Conservation (phyloP, 1,140 invertebrate genomes). For the Cecropterus lyciades region DNA sequence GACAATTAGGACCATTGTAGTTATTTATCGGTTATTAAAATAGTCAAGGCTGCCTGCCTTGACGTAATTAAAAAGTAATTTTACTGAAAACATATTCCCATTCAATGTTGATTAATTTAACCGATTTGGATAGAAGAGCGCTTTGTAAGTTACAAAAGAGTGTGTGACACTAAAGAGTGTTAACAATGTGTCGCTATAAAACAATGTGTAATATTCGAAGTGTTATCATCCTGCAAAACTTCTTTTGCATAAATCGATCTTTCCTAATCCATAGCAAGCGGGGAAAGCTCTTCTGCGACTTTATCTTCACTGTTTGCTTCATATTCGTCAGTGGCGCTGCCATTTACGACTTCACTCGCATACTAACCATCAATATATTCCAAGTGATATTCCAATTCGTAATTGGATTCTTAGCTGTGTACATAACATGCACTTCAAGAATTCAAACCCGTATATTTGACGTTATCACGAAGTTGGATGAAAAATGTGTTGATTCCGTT, state of each 20-base stretch:
- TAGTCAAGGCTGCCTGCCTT: neutral
- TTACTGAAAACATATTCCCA: neutral
- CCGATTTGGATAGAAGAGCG: no score
- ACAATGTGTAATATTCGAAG: constrained; percentile 12
- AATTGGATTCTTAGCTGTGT: constrained; percentile 39
- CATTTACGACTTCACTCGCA: constrained; percentile 15
- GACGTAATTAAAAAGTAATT: constrained; percentile 7
- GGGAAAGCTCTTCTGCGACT: constrained; percentile 40
- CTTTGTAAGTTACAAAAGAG: no score
- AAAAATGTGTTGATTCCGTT: constrained; percentile 45
- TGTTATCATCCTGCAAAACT: constrained; percentile 40
- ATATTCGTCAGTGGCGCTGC: neutral
- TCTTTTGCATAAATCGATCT: constrained; percentile 52
- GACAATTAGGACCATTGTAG: neutral
- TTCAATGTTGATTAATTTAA: neutral
- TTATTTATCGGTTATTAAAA: neutral
- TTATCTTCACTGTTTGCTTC: constrained; percentile 35
- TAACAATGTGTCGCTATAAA: constrained; percentile 4
- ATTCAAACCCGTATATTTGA: constrained; percentile 32
- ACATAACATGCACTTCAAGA: constrained; percentile 28
- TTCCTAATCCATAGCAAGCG: constrained; percentile 39
- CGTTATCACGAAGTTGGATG: constrained; percentile 45
- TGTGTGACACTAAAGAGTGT: no score
- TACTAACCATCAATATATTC: constrained; percentile 4
- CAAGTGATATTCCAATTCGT: constrained; percentile 38